Evolutionary conservation across 2,888 invertebrate genomes (phyloP), one percentile per base, ranked within the genome.

Genomic region (Metopia argyrocephala): DNA sequence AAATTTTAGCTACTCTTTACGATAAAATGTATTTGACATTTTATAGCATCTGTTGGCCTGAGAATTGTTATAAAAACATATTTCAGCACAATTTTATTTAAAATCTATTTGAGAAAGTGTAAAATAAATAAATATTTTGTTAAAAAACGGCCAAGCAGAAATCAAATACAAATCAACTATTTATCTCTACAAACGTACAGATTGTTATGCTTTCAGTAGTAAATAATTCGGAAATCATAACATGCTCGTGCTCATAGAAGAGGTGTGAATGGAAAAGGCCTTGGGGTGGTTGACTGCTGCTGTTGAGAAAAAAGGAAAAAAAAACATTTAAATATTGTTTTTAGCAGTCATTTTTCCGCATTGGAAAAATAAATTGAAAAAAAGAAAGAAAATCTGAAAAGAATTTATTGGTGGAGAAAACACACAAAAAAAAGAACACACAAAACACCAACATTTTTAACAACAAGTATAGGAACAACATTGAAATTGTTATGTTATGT

Each of bases 401-500:
- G 15, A 38, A 3, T 3, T 38, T 38, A 38, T 38, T 38, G 38
- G 15, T 3, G 7, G 7, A 31, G 12, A 31, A 31, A 12, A 31
- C 9, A 38, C n/a, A n/a, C n/a, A n/a, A n/a, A n/a, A n/a, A n/a
- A n/a, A n/a, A n/a, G n/a, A n/a, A n/a, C n/a, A n/a, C n/a, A n/a
- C n/a, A n/a, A n/a, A n/a, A n/a, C n/a, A 38, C 9, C 38, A 38
- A 38, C 15, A 38, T 38, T 38, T 38, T 38, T 38, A 38, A 38
- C 38, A 38, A 15, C 38, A 38, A 38, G 12, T 38, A 38, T 1
- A 38, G 15, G 12, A 38, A 15, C 38, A 38, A 38, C 38, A 38
- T 12, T 38, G 38, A 38, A 38, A 38, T 15, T 38, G 15, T 38
- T 62, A 69, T 78, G 68, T 70, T 78, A 74, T 78, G 74, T 81